Base-by-base conservation (phyloP, 2,113 vertebrate species). In the Pungitius pungitius region DNA sequence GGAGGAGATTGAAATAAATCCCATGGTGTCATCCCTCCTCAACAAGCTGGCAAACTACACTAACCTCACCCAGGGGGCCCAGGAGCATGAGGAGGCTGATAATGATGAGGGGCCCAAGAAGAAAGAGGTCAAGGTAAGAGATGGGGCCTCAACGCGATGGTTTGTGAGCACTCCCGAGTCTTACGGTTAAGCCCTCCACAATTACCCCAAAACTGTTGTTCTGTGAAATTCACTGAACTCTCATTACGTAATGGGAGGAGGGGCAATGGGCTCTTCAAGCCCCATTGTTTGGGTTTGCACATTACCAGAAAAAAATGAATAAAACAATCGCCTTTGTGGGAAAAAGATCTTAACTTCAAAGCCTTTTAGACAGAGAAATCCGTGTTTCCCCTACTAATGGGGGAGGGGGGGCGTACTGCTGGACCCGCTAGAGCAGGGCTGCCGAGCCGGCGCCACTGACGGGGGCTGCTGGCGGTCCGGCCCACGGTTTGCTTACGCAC, bases 1-100 rank as follows among this genome's bases (percentile, higher is more conserved):
- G 98, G 98, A 99, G 77, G 98, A 99, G 86, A 98, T 99, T 96
- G 98, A 99, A 89, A 99, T 96, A 85, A 96, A 97, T 82, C 98
- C 98, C 78, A 98, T 99, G 98, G 98, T 99, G 84, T 97, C 98
- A 5, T 98, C 97, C 0, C 94, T 99, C 75, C 96, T 99, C 85
- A 96, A 96, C 83, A 99, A 97, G 86, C 91, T 99, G 78, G 96
- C 96, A 24, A 98, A 97, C 90, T 99, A 99, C 89, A 99, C 97
- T 42, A 99, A 98, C 80, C 93, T 99, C 74, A 95, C 95, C 69
- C 98, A 99, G 91, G 98, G 98, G 22, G 98, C 96, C 24, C 93
- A 96, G 51, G 98, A 99, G 76, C 97, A 99, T 0, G 98, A 99
- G 90, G 96, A 96, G 82, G 96, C 92, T 1, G 94, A 95, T 10